Evolutionary conservation across 2,113 vertebrate genomes (phyloP).

Genomic region (Tragelaphus strepsiceros): DNA sequence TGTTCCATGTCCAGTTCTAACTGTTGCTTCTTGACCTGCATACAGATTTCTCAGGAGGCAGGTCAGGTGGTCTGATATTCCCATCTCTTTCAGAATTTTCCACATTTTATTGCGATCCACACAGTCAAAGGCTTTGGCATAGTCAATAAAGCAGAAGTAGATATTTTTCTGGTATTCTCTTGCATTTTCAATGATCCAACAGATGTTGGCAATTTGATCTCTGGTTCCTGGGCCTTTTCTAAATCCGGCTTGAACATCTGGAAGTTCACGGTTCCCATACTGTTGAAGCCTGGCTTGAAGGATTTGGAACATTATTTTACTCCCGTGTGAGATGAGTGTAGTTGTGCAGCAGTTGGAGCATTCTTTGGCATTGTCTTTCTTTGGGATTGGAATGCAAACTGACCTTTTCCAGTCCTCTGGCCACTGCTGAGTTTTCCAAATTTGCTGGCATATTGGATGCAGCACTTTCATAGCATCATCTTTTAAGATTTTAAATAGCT

Average conservation of each 20-base stretch:
- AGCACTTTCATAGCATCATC: not conserved
- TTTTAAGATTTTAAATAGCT: not conserved
- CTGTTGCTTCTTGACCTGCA: not conserved
- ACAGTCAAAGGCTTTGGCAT: not conserved
- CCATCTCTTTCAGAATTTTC: not conserved
- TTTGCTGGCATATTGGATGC: not conserved
- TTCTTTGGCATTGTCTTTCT: not conserved
- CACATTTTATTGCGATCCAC: not conserved
- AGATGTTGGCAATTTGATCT: not conserved
- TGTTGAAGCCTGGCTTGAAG: not conserved
- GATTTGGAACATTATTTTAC: not conserved
- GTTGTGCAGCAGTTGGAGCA: not conserved
- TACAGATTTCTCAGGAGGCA: not conserved
- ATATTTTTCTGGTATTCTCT: not conserved
- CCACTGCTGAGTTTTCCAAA: not conserved
- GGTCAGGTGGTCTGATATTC: not conserved
- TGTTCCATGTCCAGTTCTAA: not conserved
- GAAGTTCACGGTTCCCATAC: not conserved
- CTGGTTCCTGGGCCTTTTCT: not conserved
- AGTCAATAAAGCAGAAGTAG: not conserved
- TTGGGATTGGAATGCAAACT: not conserved
- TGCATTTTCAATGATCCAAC: not conserved
- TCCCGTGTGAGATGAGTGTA: accelerated
- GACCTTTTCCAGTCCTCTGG: not conserved
- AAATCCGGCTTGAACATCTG: not conserved